Evolutionary conservation across 2,113 vertebrate species (phyloP), one percentile per base, ranked within the genome.

Genomic region (Halcyon senegalensis): DNA sequence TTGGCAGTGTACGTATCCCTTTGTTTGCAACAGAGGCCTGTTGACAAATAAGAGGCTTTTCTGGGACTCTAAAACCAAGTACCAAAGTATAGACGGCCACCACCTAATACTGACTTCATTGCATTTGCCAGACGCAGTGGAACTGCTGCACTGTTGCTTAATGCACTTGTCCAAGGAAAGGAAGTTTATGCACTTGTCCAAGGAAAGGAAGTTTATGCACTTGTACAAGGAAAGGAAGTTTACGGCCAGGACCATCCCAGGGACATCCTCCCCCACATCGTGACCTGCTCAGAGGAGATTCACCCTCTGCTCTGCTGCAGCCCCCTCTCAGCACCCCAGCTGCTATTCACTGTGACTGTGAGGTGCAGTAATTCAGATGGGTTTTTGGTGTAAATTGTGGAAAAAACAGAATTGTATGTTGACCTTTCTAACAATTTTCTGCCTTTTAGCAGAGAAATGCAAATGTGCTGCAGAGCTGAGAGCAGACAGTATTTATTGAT

Each of bases 11-110:
- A 13, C 2, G 3, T 58, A 30, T 76, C 56, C 89, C 41, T 95
- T 96, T 96, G 95, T 95, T 77, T 95, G 84, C 55, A 56, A 92
- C 76, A 84, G 88, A 82, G 90, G 84, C 73, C 89, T 84, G 25
- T 79, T 96, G 93, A 93, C 92, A 97, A 91, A 93, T 78, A 82
- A 94, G 75, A 91, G 44, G 37, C 67, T 80, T 89, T 94, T 92
- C 75, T 70, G 67, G 51, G 83, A 81, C 68, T 94, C 64, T 59
- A 55, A 80, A 64, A 84, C 77, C 79, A 68, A 94, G 43, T 46
- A 90, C 51, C 37, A 28, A 88, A 88, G n/a, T 50, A 51, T 53
- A 67, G 51, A 50, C 33, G 87, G 50, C 75, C 88, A 55, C 7
- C 5, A 51, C 28, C 16, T 72, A 63, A 77, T 16, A 19, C 16